Evolutionary conservation across 2,113 vertebrate species (phyloP), one percentile per base, ranked within the genome.

Genomic region (Ondatra zibethicus): DNA sequence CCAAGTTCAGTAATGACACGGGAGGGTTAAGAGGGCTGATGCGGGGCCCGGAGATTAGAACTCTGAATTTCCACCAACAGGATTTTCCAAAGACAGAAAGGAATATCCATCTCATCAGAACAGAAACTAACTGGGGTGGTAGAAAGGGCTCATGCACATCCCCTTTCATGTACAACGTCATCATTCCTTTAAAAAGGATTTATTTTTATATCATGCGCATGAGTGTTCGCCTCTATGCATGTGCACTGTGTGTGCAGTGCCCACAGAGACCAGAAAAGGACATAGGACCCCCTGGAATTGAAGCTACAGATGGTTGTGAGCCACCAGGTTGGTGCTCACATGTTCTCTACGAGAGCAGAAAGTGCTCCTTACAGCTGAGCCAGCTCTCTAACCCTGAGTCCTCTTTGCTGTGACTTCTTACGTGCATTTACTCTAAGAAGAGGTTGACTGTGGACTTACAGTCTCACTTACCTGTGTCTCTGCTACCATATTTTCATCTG

Each of bases 401-500:
- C 27, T 25, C 50, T n/a, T n/a, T 25, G 10, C 3, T 81, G 47
- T n/a, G 75, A 77, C 4, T 72, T 70, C 16, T 33, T 12, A 25
- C 9, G 1, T 29, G 23, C 4, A 29, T 47, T 47, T 33, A 13
- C 13, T 65, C 19, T 65, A 7, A 29, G 9, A 63, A 70, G 55
- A 66, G 9, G 36, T 10, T 65, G 21, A 80, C 16, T 8, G 21
- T 17, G 45, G 65, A 89, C 42, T 68, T 75, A 4, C 92, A 72
- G 2, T 8, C 23, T 23, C 96, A 99, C 29, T 25, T 96, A 99
- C 99, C 99, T 99, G 99, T 5, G 98, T 99, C 98, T 99, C 99
- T 84, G 99, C 99, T 13, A 99, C 97, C 99, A 99, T 99, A 97
- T 99, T 99, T 96, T 99, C 99, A 95, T 99, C 99, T 0, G 99